A percentile compares a stretch with the other conserved stretches of the same genome.
phyloP scores from a whole-genome alignment of 1,140 invertebrate genomes.

The Caenorhabditis latens region DNA sequence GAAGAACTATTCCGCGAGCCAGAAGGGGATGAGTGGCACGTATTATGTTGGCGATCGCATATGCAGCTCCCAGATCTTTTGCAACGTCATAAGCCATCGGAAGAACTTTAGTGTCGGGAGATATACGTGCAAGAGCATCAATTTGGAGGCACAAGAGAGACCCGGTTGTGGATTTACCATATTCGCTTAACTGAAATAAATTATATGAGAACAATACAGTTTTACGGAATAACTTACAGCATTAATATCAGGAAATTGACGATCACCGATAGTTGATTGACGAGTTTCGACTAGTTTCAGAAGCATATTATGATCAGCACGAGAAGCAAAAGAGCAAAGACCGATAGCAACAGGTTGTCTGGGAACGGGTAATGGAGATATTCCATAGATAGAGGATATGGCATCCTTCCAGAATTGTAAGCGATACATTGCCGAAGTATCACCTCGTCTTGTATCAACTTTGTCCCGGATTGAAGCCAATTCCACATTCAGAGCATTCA shows the following conservation, averaged over 20 bases:
- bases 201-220: background rate
- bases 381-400: slow-evolving; percentile 63
- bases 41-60: slow-evolving; percentile 57
- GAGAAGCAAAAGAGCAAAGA: slow-evolving; percentile 61
- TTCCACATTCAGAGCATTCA: slow-evolving; percentile 66
- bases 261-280: slow-evolving; percentile 65
- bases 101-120: slow-evolving; percentile 35
- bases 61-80: slow-evolving; percentile 53
- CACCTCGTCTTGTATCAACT: slow-evolving; percentile 53
- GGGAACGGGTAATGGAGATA: slow-evolving; percentile 55
- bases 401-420: slow-evolving; percentile 67
- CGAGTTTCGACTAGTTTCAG: slow-evolving; percentile 64
- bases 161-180: slow-evolving; percentile 49
- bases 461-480: slow-evolving; percentile 65
- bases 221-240: slow-evolving; percentile 38
- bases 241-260: slow-evolving; percentile 58
- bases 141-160: slow-evolving; percentile 57
- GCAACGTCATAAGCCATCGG: slow-evolving; percentile 7
- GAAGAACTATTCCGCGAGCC: slow-evolving; percentile 63
- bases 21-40: slow-evolving; percentile 65
- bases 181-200: slow-evolving; percentile 52
- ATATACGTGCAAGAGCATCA: slow-evolving; percentile 42
- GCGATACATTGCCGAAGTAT: slow-evolving; percentile 65
- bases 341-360: slow-evolving; percentile 67
- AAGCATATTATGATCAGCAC: slow-evolving; percentile 35